Percentiles rank a stretch among this genome's conserved stretches.
Conservation (phyloP, 53 echinoderm and acorn worm species). For the Echinometra lucunter region DNA sequence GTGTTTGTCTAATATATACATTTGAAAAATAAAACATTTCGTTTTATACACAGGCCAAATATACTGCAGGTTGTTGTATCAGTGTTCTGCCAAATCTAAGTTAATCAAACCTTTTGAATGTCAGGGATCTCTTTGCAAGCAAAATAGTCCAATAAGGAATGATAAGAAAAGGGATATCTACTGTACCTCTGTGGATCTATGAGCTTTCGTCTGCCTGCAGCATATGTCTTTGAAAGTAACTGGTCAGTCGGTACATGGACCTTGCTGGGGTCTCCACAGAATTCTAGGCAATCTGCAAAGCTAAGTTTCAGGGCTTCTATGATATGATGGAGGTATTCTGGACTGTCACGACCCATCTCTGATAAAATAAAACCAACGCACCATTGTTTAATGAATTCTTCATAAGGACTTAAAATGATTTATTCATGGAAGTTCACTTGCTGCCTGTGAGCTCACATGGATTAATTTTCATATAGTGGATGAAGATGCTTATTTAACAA, state of each 20-base stretch:
- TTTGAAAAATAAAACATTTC: too few species aligned
- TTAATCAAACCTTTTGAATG: too few species aligned
- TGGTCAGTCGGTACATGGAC: conserved; percentile 77
- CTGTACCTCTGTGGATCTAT: conserved; percentile 74
- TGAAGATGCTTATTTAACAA: too few species aligned
- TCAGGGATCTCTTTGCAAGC: too few species aligned
- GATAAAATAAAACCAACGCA: not conserved
- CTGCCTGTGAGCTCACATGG: too few species aligned
- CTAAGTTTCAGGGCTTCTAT: conserved; percentile 84
- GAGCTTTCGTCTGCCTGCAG: conserved; percentile 73
- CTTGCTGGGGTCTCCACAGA: conserved; percentile 79
- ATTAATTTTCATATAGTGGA: too few species aligned
- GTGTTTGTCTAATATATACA: too few species aligned
- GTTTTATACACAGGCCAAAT: too few species aligned
- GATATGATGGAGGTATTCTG: conserved; percentile 84
- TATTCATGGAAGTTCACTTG: not conserved
- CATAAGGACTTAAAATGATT: not conserved
- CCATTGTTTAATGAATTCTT: not conserved
- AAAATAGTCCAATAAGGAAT: not conserved
- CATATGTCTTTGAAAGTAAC: conserved; percentile 85
- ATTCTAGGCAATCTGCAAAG: conserved; percentile 84
- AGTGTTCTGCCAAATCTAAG: too few species aligned
- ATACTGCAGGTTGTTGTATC: too few species aligned
- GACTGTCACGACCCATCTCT: conserved; percentile 82
- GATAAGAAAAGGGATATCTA: not conserved